Evolutionary conservation across 23 tunicate genomes (phyloP).

Genomic region (Trididemnum nubilum): DNA sequence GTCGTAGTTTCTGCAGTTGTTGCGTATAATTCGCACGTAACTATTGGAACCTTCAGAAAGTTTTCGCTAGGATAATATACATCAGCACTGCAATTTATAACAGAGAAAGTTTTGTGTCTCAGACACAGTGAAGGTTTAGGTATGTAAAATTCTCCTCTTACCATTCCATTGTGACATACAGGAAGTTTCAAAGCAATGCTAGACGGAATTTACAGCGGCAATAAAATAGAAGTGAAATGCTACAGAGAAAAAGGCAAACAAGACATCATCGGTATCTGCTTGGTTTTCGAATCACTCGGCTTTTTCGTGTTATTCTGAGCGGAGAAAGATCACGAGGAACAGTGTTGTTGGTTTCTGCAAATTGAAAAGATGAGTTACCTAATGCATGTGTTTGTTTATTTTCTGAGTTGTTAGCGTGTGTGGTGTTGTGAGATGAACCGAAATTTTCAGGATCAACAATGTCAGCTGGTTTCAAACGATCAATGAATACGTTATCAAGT

Average conservation of each 20-base stretch:
- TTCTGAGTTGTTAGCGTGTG: background rate
- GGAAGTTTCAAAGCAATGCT: background rate
- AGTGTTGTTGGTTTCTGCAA: too few relatives aligned
- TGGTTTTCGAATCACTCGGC: background rate
- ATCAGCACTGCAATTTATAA: background rate
- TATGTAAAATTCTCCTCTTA: background rate
- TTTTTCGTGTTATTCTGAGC: background rate
- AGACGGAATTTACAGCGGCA: too few relatives aligned
- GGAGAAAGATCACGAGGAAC: too few relatives aligned
- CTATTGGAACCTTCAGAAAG: background rate
- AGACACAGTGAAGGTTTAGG: background rate
- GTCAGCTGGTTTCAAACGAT: constrained; percentile 35
- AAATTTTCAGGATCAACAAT: background rate
- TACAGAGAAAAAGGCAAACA: background rate
- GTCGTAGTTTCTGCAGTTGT: background rate
- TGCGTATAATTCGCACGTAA: background rate
- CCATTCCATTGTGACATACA: background rate
- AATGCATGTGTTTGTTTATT: too few relatives aligned
- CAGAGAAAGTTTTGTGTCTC: background rate
- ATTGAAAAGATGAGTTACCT: too few relatives aligned
- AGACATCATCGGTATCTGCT: background rate
- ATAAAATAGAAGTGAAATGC: too few relatives aligned
- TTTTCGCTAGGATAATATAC: background rate
- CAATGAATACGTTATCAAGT: constrained; percentile 34
- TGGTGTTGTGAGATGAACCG: background rate